These are phyloP conservation scores for Eulemur rufifrons DNA, from an alignment of 2,113 vertebrate species.

Conservation along the genomic window DNA sequence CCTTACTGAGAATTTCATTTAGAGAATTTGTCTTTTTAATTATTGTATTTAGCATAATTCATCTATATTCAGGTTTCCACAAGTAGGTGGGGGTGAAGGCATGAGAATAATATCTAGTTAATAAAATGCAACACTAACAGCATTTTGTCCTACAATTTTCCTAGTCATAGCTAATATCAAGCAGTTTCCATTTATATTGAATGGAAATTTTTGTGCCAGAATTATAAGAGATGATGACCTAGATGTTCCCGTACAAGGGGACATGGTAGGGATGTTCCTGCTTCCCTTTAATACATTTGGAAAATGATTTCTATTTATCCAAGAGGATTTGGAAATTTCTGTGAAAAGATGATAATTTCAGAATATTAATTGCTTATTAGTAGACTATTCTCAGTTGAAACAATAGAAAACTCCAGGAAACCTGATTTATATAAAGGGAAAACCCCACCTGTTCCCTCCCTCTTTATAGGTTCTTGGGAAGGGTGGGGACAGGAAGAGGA, in stretches of 20 bases:
- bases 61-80: not conserved
- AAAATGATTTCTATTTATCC: slow-evolving; percentile 64
- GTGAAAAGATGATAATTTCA: slow-evolving; percentile 39
- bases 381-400: slow-evolving; percentile 51
- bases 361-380: slow-evolving; percentile 60
- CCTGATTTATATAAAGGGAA: slow-evolving; percentile 53
- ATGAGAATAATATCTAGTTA: not conserved
- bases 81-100: not conserved
- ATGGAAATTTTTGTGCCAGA: not conserved
- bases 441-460: slow-evolving; percentile 56
- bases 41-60: not conserved
- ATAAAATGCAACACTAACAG: not conserved
- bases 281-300: slow-evolving; percentile 16
- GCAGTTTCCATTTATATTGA: not conserved
- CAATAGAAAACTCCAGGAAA: slow-evolving; percentile 66
- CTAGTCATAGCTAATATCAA: not conserved
- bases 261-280: not conserved
- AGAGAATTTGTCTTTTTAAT: not conserved
- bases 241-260: not conserved
- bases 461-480: slow-evolving; percentile 59
- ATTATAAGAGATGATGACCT: not conserved
- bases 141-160: not conserved
- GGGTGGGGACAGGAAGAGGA: slow-evolving; percentile 61
- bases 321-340: slow-evolving; percentile 68
- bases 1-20: not conserved